Evolutionary conservation across 1,140 invertebrate species (phyloP).

Genomic region (Marisa cornuarietis): DNA sequence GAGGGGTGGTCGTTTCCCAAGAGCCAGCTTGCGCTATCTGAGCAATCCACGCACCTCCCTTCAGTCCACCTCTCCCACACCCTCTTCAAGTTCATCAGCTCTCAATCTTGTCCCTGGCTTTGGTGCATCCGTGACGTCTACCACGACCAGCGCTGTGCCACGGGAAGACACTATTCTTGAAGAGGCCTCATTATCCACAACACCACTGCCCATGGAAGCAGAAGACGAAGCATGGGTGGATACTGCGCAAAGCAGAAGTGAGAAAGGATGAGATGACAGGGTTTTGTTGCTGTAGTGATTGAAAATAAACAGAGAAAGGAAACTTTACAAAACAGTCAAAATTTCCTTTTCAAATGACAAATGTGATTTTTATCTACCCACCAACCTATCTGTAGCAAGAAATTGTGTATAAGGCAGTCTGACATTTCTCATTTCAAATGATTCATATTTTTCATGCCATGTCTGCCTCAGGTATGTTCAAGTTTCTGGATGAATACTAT

Average conservation of each 20-base stretch:
- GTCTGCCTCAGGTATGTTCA: constrained; percentile 49
- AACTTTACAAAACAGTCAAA: not conserved
- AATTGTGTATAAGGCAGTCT: too few species aligned
- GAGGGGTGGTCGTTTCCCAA: not conserved
- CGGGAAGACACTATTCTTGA: constrained; percentile 17
- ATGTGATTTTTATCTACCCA: too few species aligned
- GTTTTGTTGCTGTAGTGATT: not conserved
- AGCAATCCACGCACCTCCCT: constrained; percentile 28
- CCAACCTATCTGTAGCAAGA: too few species aligned
- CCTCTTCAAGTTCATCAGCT: constrained; percentile 17
- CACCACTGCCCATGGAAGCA: constrained; percentile 8
- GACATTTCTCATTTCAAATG: not conserved
- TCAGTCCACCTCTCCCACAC: constrained; percentile 30
- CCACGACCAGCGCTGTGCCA: not conserved
- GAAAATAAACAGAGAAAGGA: not conserved
- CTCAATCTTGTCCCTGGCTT: constrained; percentile 11
- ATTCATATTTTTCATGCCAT: not conserved
- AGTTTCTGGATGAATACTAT: constrained; percentile 57
- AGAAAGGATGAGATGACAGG: not conserved
- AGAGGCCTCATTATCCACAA: not conserved
- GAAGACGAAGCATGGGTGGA: constrained; percentile 38
- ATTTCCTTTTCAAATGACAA: not conserved
- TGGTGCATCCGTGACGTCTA: not conserved
- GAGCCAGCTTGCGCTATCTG: constrained; percentile 18
- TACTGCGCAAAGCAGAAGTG: constrained; percentile 40